Evolutionary conservation across 2,888 invertebrate species (phyloP).

Genomic region (Tetragonisca angustula): DNA sequence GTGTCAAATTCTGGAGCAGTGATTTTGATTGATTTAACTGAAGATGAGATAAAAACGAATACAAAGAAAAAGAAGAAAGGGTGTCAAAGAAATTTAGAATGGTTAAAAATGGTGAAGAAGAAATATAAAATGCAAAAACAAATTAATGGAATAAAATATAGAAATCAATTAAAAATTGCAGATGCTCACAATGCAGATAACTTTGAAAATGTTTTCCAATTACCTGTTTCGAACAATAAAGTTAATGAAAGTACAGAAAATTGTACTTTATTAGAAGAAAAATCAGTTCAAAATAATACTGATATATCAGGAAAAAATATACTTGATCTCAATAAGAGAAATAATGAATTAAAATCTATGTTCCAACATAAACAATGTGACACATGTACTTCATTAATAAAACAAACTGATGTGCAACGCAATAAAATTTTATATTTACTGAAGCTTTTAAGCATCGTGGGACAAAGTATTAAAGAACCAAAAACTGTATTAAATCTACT

Average conservation of each 20-base stretch:
- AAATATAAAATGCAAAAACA: conserved; percentile 52
- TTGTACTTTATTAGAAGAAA: conserved; percentile 38
- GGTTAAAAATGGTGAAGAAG: conserved; percentile 65
- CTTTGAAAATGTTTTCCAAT: conserved; percentile 42
- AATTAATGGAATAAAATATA: conserved; percentile 17
- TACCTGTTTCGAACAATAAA: conserved; percentile 66
- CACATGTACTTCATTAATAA: conserved; percentile 39
- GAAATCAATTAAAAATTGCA: conserved; percentile 62
- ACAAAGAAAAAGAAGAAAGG: conserved; percentile 56
- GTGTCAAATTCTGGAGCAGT: conserved; percentile 66
- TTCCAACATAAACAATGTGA: conserved; percentile 33
- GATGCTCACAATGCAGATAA: conserved; percentile 71
- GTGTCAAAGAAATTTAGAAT: conserved; percentile 63
- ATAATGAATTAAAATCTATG: conserved; percentile 40
- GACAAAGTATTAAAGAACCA: conserved; percentile 48
- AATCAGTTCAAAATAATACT: conserved; percentile 42
- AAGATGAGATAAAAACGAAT: conserved; percentile 48
- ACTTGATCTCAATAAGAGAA: conserved; percentile 32
- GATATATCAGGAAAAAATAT: conserved; percentile 17
- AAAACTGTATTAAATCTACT: conserved; percentile 37
- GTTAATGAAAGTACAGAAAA: conserved; percentile 61
- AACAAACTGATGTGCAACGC: conserved; percentile 48
- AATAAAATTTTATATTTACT: conserved; percentile 33
- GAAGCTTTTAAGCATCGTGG: conserved; percentile 42
- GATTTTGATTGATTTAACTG: conserved; percentile 75